These are phyloP conservation scores for Sebastes vulpes DNA, from an alignment of 2,797 vertebrate species.

Conservation along the genomic window DNA sequence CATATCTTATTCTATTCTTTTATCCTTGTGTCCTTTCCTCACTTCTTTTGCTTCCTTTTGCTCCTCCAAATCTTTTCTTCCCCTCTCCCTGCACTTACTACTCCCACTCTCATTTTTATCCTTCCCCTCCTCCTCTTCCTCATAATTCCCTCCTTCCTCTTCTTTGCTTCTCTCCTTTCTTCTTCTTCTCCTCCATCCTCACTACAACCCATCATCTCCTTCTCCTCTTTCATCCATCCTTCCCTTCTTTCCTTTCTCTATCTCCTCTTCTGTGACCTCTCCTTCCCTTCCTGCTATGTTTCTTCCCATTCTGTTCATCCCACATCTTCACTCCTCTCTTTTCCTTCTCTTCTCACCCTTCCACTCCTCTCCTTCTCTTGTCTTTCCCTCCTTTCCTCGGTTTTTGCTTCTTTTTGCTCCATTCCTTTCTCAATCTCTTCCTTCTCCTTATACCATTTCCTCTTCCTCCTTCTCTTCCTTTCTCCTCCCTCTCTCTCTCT, in stretches of 20 bases:
- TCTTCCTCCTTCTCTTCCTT: background rate
- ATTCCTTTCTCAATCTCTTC: background rate
- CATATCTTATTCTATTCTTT: background rate
- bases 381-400: background rate
- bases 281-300: background rate
- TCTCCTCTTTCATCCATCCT: background rate
- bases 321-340: background rate
- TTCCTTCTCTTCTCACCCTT: background rate
- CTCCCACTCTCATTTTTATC: background rate
- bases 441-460: background rate
- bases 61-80: background rate
- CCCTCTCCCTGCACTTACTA: background rate
- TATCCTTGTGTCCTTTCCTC: background rate
- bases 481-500: background rate
- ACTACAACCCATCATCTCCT: background rate
- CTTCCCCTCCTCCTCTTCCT: background rate
- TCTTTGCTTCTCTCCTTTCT: background rate
- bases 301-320: background rate
- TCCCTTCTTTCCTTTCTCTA: background rate
- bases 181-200: background rate
- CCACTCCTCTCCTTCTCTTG: background rate
- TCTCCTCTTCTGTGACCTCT: background rate
- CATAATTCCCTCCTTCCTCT: background rate
- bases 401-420: too few species aligned
- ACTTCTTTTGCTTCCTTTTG: background rate